Conservation (phyloP, 2,888 invertebrate species). For the Eutolmus rufibarbis region DNA sequence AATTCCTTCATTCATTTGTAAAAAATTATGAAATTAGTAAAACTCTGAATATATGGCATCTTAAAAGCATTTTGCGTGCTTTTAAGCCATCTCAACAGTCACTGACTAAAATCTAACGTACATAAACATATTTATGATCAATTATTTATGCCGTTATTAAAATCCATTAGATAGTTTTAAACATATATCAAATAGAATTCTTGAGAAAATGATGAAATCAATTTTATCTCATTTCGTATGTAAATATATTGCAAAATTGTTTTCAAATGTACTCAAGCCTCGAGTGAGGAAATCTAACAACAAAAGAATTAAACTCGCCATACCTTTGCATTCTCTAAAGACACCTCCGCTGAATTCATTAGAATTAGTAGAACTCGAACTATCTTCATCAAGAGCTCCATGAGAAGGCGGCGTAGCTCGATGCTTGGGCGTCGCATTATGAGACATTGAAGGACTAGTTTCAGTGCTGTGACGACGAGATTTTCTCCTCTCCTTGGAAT, state of each 20-base stretch:
- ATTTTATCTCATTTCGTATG: not conserved
- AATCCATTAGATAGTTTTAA: too few species aligned
- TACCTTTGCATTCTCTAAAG: slow-evolving; percentile 58
- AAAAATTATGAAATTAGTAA: not conserved
- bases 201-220: not conserved
- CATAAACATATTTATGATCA: too few species aligned
- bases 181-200: not conserved
- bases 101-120: too few species aligned
- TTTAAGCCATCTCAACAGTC: too few species aligned
- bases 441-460: slow-evolving; percentile 65
- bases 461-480: slow-evolving; percentile 79
- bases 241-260: not conserved
- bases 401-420: slow-evolving; percentile 55
- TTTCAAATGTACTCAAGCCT: not conserved
- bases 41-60: not conserved
- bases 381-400: slow-evolving; percentile 60
- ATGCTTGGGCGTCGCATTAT: slow-evolving; percentile 56
- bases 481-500: slow-evolving; percentile 76
- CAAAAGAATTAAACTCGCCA: not conserved
- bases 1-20: too few species aligned
- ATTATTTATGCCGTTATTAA: too few species aligned
- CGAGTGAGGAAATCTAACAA: not conserved
- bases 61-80: too few species aligned
- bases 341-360: slow-evolving; percentile 59
- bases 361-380: slow-evolving; percentile 66